Evolutionary conservation across 2,888 invertebrate species (phyloP).

Genomic region (Cantharis flavilabris): DNA sequence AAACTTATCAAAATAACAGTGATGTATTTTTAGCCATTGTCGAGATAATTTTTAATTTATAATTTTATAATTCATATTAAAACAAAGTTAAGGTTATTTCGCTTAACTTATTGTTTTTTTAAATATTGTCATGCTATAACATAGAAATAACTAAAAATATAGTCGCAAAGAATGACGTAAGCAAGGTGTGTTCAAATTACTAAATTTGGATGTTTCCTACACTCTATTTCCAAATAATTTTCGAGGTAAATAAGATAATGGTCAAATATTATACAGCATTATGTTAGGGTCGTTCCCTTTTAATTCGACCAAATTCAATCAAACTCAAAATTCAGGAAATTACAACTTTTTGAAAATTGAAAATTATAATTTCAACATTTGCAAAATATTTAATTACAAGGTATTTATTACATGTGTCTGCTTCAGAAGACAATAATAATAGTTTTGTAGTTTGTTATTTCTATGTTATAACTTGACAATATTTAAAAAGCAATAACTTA

Average conservation of each 20-base stretch:
- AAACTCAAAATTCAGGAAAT: neutral
- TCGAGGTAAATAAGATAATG: neutral
- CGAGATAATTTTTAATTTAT: neutral
- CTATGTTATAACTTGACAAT: too few species aligned
- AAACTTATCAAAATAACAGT: neutral
- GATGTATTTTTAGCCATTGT: neutral
- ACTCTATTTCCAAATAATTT: neutral
- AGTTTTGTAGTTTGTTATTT: too few species aligned
- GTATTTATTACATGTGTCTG: too few species aligned
- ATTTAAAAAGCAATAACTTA: too few species aligned
- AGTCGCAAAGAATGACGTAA: neutral
- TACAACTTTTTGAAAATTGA: neutral
- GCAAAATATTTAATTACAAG: neutral
- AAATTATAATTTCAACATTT: neutral
- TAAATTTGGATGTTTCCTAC: conserved; percentile 1
- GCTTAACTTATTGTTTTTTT: neutral
- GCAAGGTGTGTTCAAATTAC: neutral
- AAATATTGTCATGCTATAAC: neutral
- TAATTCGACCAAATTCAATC: neutral
- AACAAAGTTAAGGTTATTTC: neutral
- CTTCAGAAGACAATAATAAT: too few species aligned
- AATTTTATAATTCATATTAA: neutral
- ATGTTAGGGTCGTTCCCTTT: neutral
- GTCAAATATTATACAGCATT: neutral
- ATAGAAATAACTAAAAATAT: neutral